These are phyloP conservation scores for Malurus splendens DNA, from an alignment of 2,797 vertebrate species.

Conservation along the genomic window DNA sequence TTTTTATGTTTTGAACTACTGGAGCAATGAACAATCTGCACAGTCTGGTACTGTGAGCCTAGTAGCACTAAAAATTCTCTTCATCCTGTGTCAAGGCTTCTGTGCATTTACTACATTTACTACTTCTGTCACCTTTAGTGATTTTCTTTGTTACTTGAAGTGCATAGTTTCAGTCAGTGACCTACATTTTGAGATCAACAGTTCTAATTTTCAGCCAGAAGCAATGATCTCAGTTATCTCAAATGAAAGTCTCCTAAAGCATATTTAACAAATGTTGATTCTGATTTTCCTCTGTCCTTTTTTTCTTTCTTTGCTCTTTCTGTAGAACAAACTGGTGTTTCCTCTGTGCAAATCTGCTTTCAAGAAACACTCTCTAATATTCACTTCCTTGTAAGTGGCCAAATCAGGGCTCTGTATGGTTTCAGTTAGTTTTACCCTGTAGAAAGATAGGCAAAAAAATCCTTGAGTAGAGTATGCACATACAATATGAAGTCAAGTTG, in stretches of 20 bases:
- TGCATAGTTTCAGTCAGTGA: conserved; percentile 45
- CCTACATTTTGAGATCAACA: conserved; percentile 41
- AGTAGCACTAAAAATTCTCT: conserved; percentile 54
- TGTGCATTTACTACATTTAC: conserved; percentile 18
- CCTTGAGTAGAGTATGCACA: background rate
- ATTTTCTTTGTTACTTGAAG: conserved; percentile 65
- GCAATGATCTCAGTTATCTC: conserved; percentile 38
- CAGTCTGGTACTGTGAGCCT: conserved; percentile 72
- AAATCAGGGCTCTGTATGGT: conserved; percentile 50
- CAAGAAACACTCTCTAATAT: conserved; percentile 83
- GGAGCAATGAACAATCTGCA: conserved; percentile 62
- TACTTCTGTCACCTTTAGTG: conserved; percentile 39
- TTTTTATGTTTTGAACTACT: conserved; percentile 51
- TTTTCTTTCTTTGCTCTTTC: conserved; percentile 62
- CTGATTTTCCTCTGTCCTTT: conserved; percentile 55
- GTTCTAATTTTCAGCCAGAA: conserved; percentile 49
- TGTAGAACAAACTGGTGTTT: conserved; percentile 87
- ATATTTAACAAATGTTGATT: conserved; percentile 51
- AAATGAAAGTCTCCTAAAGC: conserved; percentile 41
- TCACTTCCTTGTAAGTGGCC: conserved; percentile 78
- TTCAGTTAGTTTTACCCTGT: background rate
- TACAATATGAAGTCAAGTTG: conserved; percentile 34
- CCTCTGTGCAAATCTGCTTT: conserved; percentile 83
- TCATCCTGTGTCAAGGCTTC: conserved; percentile 30
- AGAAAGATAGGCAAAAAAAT: conserved; percentile 10